Evolutionary conservation across 2,888 invertebrate species (phyloP).

Genomic region (Ormyrus rosae): DNA sequence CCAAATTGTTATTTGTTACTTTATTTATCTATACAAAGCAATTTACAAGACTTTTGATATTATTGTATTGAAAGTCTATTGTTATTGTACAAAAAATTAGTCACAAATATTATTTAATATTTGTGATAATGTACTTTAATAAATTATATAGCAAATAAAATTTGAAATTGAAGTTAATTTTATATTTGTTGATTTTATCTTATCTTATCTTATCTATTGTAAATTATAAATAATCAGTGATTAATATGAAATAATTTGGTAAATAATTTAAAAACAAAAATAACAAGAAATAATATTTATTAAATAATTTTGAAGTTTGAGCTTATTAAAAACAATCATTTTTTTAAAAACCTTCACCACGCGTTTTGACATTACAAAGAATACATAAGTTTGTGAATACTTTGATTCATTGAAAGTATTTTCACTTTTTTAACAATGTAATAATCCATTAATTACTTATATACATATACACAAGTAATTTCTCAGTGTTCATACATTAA

Average conservation of each 20-base stretch:
- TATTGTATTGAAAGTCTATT: conserved; percentile 50
- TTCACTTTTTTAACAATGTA: conserved; percentile 12
- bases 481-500: conserved; percentile 3
- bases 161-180: conserved; percentile 32
- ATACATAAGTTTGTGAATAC: conserved; percentile 29
- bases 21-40: conserved; percentile 54
- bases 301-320: conserved; percentile 51
- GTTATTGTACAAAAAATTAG: conserved; percentile 46
- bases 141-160: conserved; percentile 54
- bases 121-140: conserved; percentile 56
- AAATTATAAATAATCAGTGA: conserved; percentile 11
- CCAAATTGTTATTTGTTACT: conserved; percentile 56
- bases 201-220: conserved; percentile 7
- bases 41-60: conserved; percentile 54
- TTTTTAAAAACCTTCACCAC: conserved; percentile 55
- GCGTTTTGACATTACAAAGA: conserved; percentile 35
- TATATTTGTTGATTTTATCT: not conserved
- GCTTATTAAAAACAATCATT: conserved; percentile 47
- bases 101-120: conserved; percentile 50
- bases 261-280: conserved; percentile 45
- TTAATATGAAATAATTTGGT: conserved; percentile 28
- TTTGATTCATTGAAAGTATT: conserved; percentile 23
- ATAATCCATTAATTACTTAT: conserved; percentile 19
- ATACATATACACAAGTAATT: conserved; percentile 6
- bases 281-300: conserved; percentile 59